Percentiles rank a stretch among this genome's conserved stretches.
Conservation (phyloP, 2,888 invertebrate genomes). For the Lordiphosa fenestrarum region DNA sequence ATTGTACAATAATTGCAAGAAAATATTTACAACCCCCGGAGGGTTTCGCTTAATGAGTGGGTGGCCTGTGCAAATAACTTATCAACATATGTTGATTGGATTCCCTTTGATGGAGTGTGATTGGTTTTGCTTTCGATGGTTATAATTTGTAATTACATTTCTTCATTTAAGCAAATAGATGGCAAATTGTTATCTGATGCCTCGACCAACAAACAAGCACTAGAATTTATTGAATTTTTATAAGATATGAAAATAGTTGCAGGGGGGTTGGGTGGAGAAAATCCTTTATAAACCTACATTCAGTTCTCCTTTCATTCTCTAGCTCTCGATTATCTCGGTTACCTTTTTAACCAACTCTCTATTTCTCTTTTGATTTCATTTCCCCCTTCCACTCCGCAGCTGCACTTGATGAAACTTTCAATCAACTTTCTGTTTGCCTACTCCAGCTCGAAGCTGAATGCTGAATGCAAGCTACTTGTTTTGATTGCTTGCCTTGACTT, state of each 20-base stretch:
- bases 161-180: no score
- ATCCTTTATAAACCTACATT: no score
- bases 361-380: constrained; percentile 23
- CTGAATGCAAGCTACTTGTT: constrained; percentile 27
- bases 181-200: no score
- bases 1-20: constrained; percentile 22
- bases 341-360: constrained; percentile 8
- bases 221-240: no score
- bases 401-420: constrained; percentile 60
- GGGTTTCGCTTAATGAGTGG: constrained; percentile 30
- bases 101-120: constrained; percentile 11
- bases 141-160: no score
- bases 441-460: constrained; percentile 13
- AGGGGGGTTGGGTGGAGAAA: no score
- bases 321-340: constrained; percentile 5
- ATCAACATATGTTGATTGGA: constrained; percentile 26
- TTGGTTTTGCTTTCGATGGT: not conserved
- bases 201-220: no score
- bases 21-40: constrained; percentile 8
- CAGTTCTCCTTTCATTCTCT: constrained; percentile 8
- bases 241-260: no score
- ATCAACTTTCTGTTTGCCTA: constrained; percentile 67
- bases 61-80: constrained; percentile 12
- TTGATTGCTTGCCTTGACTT: constrained; percentile 32
- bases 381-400: constrained; percentile 13